Evolutionary conservation across 2,113 vertebrate species (phyloP), one percentile per base, ranked within the genome.

Genomic region (Gila orcuttii): DNA sequence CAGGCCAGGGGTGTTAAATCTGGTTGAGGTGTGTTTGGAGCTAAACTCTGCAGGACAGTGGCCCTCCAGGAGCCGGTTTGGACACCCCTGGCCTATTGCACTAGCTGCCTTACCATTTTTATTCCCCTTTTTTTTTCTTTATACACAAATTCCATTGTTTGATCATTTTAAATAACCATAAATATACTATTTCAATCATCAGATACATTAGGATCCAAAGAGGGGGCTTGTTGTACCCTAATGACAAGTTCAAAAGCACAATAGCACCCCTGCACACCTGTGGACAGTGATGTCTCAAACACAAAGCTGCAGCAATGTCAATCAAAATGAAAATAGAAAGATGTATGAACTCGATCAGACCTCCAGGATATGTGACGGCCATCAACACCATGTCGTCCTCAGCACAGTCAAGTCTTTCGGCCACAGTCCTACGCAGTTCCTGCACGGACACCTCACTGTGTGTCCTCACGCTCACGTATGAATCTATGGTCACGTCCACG

Each of bases 401-500:
- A 0, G 94, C 89, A 57, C 95, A 94, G 62, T 97, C 96, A 90
- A 99, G 95, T 91, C 96, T 96, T 71, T 97, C 97, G 57, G 97
- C 96, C 85, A 97, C 94, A 0, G 96, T 93, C 90, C 96, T 95
- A 90, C 99, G 91, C 86, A 99, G 94, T 90, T 98, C 96, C 90
- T 96, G 96, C 8, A 95, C 95, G 82, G 94, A 94, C 17, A 92
- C 92, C 0, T 95, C 94, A 9, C 93, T 92, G 87, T 94, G 95
- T 33, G 93, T 95, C 93, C 95, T 97, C 91, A 98, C 93, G 2
- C 98, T 99, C 85, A 99, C 93, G 52, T 97, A 99, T 1, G 97
- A 99, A 93, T 98, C 96, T 91, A 97, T 95, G 0, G 95, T 97
- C 89, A 98, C 90, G 62, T 98, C 97, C 52, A 99, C 96, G 0